phyloP scores from a whole-genome alignment of 2,888 invertebrate genomes.

The Norana najaformis region DNA sequence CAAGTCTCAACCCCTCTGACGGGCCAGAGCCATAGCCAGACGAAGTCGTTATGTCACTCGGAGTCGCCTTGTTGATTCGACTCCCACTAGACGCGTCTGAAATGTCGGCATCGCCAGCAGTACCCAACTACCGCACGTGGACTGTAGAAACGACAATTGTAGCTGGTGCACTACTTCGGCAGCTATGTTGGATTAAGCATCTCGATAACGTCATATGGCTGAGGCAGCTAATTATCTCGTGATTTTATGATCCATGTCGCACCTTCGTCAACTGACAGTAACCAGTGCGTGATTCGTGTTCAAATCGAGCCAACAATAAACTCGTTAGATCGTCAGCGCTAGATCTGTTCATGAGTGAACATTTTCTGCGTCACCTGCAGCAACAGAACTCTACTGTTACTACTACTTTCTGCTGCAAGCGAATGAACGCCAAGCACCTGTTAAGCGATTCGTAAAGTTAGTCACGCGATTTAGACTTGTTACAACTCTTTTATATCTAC shows the following conservation, averaged over 20 bases:
- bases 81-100: background rate
- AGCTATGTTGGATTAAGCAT: background rate
- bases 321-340: background rate
- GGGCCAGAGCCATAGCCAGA: background rate
- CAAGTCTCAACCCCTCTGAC: background rate
- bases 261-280: background rate
- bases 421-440: background rate
- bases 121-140: no score
- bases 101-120: background rate
- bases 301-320: background rate
- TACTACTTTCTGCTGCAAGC: background rate
- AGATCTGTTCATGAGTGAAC: background rate
- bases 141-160: background rate
- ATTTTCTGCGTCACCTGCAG: background rate
- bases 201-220: background rate
- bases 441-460: background rate
- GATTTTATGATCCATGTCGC: no score
- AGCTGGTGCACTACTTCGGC: background rate
- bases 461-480: background rate
- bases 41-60: background rate
- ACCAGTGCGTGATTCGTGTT: background rate
- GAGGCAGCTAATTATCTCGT: background rate
- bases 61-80: background rate
- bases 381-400: background rate
- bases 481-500: background rate